phyloP scores from a whole-genome alignment of 2,888 invertebrate species.

The Lamellibrachia satsuma region DNA sequence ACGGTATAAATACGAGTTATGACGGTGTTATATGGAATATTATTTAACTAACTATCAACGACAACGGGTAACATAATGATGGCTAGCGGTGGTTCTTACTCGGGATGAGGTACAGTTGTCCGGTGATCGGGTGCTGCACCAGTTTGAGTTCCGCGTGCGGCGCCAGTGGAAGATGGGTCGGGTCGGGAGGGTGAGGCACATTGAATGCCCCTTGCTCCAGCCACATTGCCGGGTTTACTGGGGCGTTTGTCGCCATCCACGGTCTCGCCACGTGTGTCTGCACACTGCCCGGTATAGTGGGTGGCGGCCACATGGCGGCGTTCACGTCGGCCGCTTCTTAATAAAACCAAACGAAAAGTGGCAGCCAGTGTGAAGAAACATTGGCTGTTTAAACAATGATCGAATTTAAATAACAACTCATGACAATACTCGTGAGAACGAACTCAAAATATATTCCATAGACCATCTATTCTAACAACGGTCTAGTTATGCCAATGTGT shows the following conservation, averaged over 20 bases:
- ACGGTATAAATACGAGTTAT: too few relatives aligned
- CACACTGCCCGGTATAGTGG: background rate
- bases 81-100: constrained; percentile 12
- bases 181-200: constrained; percentile 36
- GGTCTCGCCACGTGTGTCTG: constrained; percentile 1
- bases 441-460: too few relatives aligned
- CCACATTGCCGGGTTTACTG: background rate
- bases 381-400: background rate
- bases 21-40: too few relatives aligned
- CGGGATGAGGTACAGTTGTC: constrained; percentile 75
- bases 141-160: constrained; percentile 83
- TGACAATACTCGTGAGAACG: too few relatives aligned
- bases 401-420: background rate
- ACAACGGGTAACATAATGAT: background rate
- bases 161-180: constrained; percentile 40
- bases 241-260: background rate
- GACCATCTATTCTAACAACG: too few relatives aligned
- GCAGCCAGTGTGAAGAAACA: background rate
- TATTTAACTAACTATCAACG: too few relatives aligned
- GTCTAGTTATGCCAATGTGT: too few relatives aligned
- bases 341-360: background rate
- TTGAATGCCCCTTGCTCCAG: background rate
- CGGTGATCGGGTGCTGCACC: constrained; percentile 84
- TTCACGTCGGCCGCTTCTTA: background rate
- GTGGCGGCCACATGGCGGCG: constrained; percentile 5